Conservation (phyloP, 1,140 invertebrate species). For the Brachionus manjavacas region DNA sequence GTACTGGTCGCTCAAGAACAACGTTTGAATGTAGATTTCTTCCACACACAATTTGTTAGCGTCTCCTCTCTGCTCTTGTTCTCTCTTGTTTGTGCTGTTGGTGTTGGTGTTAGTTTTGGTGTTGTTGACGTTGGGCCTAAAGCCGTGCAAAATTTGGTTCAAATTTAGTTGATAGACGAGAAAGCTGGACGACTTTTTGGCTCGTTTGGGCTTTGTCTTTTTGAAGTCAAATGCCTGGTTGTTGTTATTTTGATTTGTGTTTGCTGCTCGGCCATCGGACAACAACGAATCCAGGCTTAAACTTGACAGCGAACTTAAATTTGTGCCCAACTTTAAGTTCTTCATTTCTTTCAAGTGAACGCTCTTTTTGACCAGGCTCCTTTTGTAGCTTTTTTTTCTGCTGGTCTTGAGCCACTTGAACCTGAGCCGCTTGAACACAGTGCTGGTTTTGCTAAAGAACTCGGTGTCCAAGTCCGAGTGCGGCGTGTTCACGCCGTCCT, state of each 20-base stretch:
- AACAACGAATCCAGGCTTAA: too few relatives aligned
- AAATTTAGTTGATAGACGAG: conserved; percentile 2
- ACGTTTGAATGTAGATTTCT: conserved; percentile 7
- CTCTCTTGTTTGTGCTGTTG: too few relatives aligned
- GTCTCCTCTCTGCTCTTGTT: background rate
- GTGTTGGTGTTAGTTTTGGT: too few relatives aligned
- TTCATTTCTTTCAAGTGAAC: conserved; percentile 13
- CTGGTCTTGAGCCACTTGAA: conserved; percentile 15
- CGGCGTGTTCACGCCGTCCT: background rate
- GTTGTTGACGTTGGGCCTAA: background rate
- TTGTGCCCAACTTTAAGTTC: background rate
- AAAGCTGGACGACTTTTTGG: too few relatives aligned
- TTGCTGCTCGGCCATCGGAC: background rate
- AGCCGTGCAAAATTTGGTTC: conserved; percentile 16
- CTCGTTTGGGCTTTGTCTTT: too few relatives aligned
- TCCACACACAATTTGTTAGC: background rate
- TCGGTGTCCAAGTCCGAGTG: background rate
- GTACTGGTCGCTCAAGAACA: background rate
- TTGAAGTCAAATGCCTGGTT: too few relatives aligned
- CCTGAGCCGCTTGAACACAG: background rate
- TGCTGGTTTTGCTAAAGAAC: conserved; percentile 26
- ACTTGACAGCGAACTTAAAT: background rate
- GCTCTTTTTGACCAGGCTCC: background rate
- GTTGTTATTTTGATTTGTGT: conserved; percentile 10
- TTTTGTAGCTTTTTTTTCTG: conserved; percentile 16